A percentile compares a stretch with the other conserved stretches of the same genome.
Conservation (phyloP, 2,113 vertebrate genomes). For the Eulemur rufifrons region DNA sequence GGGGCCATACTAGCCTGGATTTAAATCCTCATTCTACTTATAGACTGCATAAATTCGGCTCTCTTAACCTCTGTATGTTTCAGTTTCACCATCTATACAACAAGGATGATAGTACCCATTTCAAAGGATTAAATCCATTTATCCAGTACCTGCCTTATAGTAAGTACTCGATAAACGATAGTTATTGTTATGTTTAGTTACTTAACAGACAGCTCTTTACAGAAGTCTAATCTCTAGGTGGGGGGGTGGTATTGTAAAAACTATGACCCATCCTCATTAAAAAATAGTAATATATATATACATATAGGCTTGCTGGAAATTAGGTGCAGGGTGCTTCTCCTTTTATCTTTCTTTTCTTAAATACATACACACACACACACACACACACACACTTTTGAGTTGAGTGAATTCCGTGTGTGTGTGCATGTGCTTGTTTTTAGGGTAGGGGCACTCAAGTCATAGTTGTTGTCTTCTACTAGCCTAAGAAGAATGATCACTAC, state of each 20-base stretch:
- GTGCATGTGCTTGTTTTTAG: background rate
- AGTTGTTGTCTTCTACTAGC: background rate
- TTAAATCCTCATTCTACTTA: background rate
- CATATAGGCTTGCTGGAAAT: background rate
- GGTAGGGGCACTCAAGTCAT: background rate
- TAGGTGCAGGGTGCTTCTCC: background rate
- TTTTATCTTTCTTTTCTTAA: background rate
- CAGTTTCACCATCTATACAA: background rate
- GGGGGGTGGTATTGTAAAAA: background rate
- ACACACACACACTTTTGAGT: background rate
- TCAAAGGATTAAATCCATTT: background rate
- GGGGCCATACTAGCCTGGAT: background rate
- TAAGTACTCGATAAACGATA: background rate
- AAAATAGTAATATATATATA: too few species aligned
- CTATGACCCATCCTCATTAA: background rate
- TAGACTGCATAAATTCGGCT: background rate
- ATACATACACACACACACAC: background rate
- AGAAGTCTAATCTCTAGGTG: background rate
- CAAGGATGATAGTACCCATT: background rate
- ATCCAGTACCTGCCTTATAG: background rate
- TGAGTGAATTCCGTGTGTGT: background rate
- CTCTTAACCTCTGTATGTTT: background rate
- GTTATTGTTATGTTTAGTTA: background rate
- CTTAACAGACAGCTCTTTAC: background rate
- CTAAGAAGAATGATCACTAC: background rate